Base-by-base conservation (phyloP, 1,140 invertebrate genomes). In the Cyclargus thomasi region DNA sequence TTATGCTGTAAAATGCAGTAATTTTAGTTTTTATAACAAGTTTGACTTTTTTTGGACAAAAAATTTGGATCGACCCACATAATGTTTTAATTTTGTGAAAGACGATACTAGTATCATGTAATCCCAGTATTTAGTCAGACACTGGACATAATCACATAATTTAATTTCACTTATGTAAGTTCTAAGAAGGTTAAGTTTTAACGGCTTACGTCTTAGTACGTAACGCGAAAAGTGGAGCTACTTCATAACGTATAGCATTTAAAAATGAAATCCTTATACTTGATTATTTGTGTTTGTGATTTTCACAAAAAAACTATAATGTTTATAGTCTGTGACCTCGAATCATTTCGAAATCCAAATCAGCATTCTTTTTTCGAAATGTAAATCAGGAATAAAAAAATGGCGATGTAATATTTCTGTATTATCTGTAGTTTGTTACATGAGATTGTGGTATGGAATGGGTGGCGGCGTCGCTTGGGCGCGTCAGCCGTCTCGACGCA, bases 401-500 rank as follows among this genome's bases (percentile, higher is more conserved):
- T 47, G 39, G 55, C 20, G 20, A 59, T 20, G 55, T 59, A 59
- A 59, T 20, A 55, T 55, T 20, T 55, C 10, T 59, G 55, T 59
- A 59, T 18, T 59, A 59, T 59, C 18, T 55, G 53, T 59, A 59
- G 55, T 59, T 59, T 17, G 11, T 11, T 47, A 59, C 16, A 55
- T 17, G 53, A 17, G 16, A 55, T 8, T 29, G 16, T 55, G 6
- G 18, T 59, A 18, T 59, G 10, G 55, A 20, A 20, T 59, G 55
- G 55, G 55, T 11, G 55, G 55, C 18, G 55, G 55, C 55, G 55
- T 20, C 55, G 18, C 10, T 20, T 10, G 6, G 55, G 55, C 55
- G 55, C 55, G 55, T 47, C 39, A 47, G 39, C 55, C 55, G 55
- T 59, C 55, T 59, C 18, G 55, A n/a, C 55, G 55, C 39, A 47